A percentile compares a stretch with the other conserved stretches of the same genome.
Evolutionary conservation across 2,888 invertebrate species (phyloP).

Genomic region (Tromatobia lineatoria): DNA sequence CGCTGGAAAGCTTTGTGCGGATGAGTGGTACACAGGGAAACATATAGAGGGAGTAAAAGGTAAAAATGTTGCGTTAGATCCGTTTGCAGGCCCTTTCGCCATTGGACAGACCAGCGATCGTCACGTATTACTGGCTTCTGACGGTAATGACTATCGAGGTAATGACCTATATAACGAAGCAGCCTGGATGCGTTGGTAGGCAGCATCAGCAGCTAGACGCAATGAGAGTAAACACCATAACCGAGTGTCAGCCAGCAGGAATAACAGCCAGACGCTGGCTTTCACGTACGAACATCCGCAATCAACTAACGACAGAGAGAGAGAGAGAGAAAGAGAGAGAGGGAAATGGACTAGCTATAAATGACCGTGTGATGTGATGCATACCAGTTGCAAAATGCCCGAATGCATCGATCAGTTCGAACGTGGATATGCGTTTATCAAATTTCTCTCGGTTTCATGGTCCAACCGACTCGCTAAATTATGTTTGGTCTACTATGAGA

Average conservation of each 20-base stretch:
- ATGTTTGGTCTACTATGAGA: background rate
- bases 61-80: background rate
- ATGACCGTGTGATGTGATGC: conserved; percentile 31
- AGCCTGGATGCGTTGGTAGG: background rate
- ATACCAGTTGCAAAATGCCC: conserved; percentile 30
- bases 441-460: background rate
- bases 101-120: conserved; percentile 5
- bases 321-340: conserved; percentile 17
- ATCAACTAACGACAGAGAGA: conserved; percentile 60
- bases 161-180: conserved; percentile 44
- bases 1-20: background rate
- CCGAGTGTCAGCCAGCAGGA: conserved; percentile 29
- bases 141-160: conserved; percentile 44
- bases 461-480: background rate
- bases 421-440: background rate
- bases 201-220: background rate
- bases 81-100: conserved; percentile 12
- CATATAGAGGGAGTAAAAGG: background rate
- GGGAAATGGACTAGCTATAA: conserved; percentile 6
- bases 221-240: conserved; percentile 49
- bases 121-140: conserved; percentile 40
- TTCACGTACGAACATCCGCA: conserved; percentile 56
- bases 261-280: conserved; percentile 29
- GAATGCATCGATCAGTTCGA: conserved; percentile 16
- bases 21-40: background rate